Percentiles rank a stretch among this genome's conserved stretches.
phyloP scores from a whole-genome alignment of 2,113 vertebrate species.

The Hippocampus abdominalis region DNA sequence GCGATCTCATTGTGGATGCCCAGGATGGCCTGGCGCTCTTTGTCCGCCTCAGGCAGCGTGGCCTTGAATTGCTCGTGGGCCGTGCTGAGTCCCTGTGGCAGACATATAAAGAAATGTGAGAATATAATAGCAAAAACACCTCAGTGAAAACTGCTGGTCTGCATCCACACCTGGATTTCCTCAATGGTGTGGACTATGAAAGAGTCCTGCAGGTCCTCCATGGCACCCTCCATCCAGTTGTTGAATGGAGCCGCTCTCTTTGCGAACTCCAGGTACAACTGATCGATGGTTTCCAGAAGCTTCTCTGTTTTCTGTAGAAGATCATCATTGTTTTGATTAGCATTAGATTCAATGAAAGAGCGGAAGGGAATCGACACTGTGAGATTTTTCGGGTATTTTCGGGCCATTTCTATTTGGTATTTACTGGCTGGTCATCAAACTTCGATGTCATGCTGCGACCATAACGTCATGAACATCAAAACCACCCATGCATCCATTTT shows the following conservation, averaged over 20 bases:
- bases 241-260: conserved; percentile 98
- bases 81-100: conserved; percentile 85
- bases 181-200: conserved; percentile 98
- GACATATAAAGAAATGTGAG: neutral
- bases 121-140: neutral
- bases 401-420: neutral
- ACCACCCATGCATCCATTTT: no score
- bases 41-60: conserved; percentile 94
- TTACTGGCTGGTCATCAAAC: neutral
- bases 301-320: conserved; percentile 88
- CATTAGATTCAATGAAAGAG: neutral
- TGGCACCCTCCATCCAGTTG: conserved; percentile 99
- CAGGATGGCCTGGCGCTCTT: conserved; percentile 91
- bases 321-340: neutral
- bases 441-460: no score
- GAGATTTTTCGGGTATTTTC: no score
- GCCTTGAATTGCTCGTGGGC: conserved; percentile 99
- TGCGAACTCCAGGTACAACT: conserved; percentile 94
- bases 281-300: conserved; percentile 94
- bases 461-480: no score
- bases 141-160: neutral
- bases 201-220: conserved; percentile 97
- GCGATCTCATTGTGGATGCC: conserved; percentile 97
- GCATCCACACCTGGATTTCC: conserved; percentile 88
- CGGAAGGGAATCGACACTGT: neutral